These are phyloP conservation scores for Prolemur simus DNA, from an alignment of 2,113 vertebrate species.

Conservation along the genomic window DNA sequence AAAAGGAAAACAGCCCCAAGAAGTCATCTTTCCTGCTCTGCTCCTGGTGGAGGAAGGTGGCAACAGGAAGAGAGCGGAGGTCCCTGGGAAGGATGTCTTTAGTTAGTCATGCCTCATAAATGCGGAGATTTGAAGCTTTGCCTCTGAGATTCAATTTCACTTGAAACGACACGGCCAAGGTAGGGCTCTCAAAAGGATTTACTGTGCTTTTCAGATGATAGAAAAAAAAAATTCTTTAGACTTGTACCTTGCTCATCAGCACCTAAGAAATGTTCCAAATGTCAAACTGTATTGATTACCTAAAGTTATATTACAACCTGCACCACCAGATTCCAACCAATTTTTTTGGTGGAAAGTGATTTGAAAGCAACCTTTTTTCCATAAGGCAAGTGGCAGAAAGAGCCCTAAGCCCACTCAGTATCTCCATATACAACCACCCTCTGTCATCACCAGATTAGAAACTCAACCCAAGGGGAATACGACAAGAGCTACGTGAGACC, in stretches of 20 bases:
- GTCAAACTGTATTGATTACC: constrained; percentile 25
- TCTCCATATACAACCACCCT: neutral
- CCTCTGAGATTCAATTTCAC: constrained; percentile 60
- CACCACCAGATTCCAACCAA: neutral
- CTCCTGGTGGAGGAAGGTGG: neutral
- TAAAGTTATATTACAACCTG: neutral
- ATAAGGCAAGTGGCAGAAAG: neutral
- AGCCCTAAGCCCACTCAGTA: neutral
- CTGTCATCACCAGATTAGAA: neutral
- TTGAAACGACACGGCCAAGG: constrained; percentile 32
- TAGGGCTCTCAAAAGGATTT: constrained; percentile 49
- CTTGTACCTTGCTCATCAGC: constrained; percentile 37
- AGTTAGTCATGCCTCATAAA: neutral
- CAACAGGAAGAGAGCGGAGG: accelerated
- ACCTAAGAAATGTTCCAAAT: constrained; percentile 4
- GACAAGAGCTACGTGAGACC: neutral
- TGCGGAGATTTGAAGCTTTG: neutral
- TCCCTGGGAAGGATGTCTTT: neutral
- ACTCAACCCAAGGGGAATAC: neutral
- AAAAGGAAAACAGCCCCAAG: neutral
- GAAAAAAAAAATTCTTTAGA: neutral
- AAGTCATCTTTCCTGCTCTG: neutral
- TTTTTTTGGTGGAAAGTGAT: neutral
- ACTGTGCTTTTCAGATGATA: constrained; percentile 56
- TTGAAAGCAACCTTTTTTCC: neutral